phyloP scores from a whole-genome alignment of 2,113 vertebrate genomes.

The Mesocricetus auratus region DNA sequence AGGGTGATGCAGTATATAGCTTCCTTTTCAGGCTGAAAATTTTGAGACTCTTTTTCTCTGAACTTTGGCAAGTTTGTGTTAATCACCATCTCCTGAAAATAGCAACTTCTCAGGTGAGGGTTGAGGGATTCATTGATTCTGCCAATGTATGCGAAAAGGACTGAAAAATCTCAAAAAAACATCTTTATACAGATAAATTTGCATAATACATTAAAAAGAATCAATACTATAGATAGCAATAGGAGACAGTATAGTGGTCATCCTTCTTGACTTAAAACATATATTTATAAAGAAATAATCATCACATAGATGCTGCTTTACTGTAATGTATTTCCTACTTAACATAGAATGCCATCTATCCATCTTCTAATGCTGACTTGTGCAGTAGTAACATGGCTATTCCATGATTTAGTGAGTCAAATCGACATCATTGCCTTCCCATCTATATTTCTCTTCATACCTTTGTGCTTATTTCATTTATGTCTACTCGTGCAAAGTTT shows the following conservation, averaged over 20 bases:
- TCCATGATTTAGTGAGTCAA: conserved; percentile 35
- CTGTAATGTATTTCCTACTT: not conserved
- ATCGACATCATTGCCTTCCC: not conserved
- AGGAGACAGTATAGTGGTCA: not conserved
- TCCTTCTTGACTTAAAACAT: conserved; percentile 35
- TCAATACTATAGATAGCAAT: not conserved
- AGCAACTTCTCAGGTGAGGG: not conserved
- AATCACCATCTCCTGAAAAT: not conserved
- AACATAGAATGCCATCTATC: not conserved
- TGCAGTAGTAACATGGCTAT: not conserved
- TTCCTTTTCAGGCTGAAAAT: not conserved
- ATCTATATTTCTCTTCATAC: conserved; percentile 20
- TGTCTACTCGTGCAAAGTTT: not conserved
- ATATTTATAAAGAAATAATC: conserved; percentile 30
- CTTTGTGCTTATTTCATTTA: conserved; percentile 41
- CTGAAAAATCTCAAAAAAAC: not conserved
- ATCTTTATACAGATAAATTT: not conserved
- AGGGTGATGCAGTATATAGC: no score
- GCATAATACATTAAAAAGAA: not conserved
- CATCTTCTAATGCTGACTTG: conserved; percentile 30
- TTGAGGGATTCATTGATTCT: not conserved
- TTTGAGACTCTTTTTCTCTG: not conserved
- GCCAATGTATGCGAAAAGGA: not conserved
- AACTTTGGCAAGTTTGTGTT: not conserved
- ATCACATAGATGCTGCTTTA: conserved; percentile 40